Evolutionary conservation across 92 coral and sea anemone genomes (phyloP), one percentile per base, ranked within the genome.

Genomic region (Siderastrea radians): DNA sequence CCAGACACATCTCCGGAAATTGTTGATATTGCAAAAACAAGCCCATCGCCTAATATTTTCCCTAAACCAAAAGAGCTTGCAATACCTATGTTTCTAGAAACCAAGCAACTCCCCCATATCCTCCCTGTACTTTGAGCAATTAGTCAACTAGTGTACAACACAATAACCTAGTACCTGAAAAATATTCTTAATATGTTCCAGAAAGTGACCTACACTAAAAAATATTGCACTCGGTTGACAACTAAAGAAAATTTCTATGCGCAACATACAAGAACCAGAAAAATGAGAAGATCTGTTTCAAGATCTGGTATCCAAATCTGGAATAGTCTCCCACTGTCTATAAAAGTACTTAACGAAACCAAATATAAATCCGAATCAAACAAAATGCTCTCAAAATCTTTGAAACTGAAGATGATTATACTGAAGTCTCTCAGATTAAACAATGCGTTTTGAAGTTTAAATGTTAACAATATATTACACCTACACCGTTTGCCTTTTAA

Each of bases 1-100:
- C 67, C 49, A 77, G 9, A 77, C 68, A 15, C 51, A 77, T 11
- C 48, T 77, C 15, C 10, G 67, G 49, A 77, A 77, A 77, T 46
- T 77, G 49, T 55, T 77, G 67, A 58, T 11, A 52, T 19, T 77
- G 67, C 82, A 77, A 77, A 77, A 77, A 54, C 65, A 65, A 54
- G 82, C 46, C 52, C 45, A 57, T 3, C 82, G 82, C 67, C 67
- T 77, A 5, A 53, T 77, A n/a, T 52, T 57, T 45, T 77, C 52
- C 49, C 69, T 13, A 3, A 77, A 60, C 67, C 10, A 5, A 54
- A 14, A 46, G 68, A 49, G 47, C 64, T 49, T 66, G 68, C 68
- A 26, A 9, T 77, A 57, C 68, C 68, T 13, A 13, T 77, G 49
- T 55, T 77, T 55, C 48, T 77, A 64, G 44, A 64, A 64, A 64